A percentile compares a stretch with the other conserved stretches of the same genome.
These are phyloP conservation scores for Tridacna crocea DNA, from an alignment of 2,888 invertebrate genomes.

Conservation along the genomic window DNA sequence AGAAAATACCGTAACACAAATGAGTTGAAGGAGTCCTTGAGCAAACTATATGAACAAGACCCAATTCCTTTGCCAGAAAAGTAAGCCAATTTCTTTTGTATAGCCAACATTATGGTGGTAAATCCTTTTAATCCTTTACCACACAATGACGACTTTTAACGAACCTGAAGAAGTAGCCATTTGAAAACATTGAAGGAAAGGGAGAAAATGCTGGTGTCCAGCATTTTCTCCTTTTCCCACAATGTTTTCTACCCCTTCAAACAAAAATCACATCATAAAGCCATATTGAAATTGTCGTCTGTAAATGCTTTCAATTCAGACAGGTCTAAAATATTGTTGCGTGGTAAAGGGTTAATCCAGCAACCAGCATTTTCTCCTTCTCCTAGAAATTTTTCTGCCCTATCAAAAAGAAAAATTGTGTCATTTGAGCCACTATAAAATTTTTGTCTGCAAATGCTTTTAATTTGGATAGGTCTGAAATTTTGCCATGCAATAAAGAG, in stretches of 20 bases:
- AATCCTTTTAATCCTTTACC: neutral
- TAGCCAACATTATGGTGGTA: neutral
- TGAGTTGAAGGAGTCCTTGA: slow-evolving; percentile 90
- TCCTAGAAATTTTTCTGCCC: too few species aligned
- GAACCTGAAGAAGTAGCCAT: neutral
- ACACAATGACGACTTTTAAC: neutral
- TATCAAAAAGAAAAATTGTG: too few species aligned
- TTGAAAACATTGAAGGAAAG: neutral
- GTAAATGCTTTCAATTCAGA: neutral
- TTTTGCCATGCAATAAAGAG: too few species aligned
- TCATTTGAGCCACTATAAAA: too few species aligned
- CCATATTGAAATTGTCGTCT: neutral
- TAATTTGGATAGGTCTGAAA: too few species aligned
- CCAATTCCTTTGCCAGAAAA: slow-evolving; percentile 85
- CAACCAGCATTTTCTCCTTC: too few species aligned
- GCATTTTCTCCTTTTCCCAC: too few species aligned
- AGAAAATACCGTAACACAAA: slow-evolving; percentile 95
- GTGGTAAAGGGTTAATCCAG: too few species aligned
- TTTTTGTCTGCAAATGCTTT: too few species aligned
- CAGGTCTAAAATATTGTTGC: too few species aligned
- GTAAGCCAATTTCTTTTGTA: slow-evolving; percentile 59
- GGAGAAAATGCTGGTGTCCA: neutral
- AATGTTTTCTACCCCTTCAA: neutral
- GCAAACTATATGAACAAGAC: slow-evolving; percentile 87
- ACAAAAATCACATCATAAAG: neutral